These are phyloP conservation scores for Chalcis sispes DNA, from an alignment of 2,888 invertebrate genomes.

Conservation along the genomic window DNA sequence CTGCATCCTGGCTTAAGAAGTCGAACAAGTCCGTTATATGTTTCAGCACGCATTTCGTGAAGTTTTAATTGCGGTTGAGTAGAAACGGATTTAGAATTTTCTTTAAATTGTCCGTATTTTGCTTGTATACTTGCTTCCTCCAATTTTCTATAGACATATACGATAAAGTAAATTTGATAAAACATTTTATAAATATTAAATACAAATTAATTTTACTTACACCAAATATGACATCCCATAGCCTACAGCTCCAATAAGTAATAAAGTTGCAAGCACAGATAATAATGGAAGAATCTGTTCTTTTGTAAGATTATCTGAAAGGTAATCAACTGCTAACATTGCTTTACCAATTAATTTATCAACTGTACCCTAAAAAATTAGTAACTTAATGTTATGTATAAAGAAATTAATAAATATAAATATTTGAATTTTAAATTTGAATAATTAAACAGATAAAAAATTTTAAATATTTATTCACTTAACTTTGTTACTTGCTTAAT, in stretches of 20 bases:
- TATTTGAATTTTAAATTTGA: background rate
- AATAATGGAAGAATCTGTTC: constrained; percentile 88
- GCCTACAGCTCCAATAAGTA: constrained; percentile 87
- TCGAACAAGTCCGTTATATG: constrained; percentile 95
- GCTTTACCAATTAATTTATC: constrained; percentile 83
- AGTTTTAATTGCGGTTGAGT: constrained; percentile 84
- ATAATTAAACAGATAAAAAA: background rate
- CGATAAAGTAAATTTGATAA: constrained; percentile 19
- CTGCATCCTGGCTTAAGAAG: constrained; percentile 96
- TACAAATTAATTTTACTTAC: constrained; percentile 73
- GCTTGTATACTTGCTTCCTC: constrained; percentile 80
- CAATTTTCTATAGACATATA: constrained; percentile 75
- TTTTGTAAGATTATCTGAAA: constrained; percentile 84
- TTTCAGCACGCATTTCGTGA: constrained; percentile 95
- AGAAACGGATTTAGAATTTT: constrained; percentile 74
- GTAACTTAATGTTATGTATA: constrained; percentile 5
- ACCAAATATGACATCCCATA: constrained; percentile 92
- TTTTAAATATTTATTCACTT: constrained; percentile 4
- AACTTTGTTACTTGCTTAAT: background rate
- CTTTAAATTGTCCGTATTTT: constrained; percentile 76
- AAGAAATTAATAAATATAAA: background rate
- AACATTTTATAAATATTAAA: constrained; percentile 29
- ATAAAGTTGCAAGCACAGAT: constrained; percentile 86
- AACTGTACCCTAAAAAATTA: constrained; percentile 78
- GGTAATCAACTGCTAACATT: constrained; percentile 83